Evolutionary conservation across 2,797 vertebrate species (phyloP).

Genomic region (Mormyrops attenuatus): DNA sequence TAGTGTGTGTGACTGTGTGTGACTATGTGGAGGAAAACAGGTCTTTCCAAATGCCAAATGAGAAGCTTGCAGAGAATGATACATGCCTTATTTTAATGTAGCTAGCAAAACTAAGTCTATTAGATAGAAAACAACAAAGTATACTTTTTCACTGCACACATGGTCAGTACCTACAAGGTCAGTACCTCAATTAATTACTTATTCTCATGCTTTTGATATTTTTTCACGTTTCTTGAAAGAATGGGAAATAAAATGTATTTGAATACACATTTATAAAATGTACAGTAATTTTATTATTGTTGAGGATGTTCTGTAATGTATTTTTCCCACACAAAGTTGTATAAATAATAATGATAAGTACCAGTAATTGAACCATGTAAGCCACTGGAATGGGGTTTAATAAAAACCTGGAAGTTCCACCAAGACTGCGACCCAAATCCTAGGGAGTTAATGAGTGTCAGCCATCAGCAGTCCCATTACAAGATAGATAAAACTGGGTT

Average conservation of each 20-base stretch:
- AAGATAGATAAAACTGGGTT: not conserved
- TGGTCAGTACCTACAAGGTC: not conserved
- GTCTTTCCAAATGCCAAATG: no score
- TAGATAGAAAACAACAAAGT: not conserved
- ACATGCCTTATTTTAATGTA: no score
- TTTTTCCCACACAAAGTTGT: not conserved
- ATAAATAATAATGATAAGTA: not conserved
- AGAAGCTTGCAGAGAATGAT: no score
- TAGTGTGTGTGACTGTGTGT: no score
- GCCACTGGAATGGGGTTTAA: not conserved
- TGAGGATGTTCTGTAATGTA: not conserved
- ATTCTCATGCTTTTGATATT: not conserved
- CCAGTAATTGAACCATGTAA: not conserved
- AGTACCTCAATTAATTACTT: not conserved
- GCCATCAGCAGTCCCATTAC: not conserved
- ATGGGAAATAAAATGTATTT: not conserved
- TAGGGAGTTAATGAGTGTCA: not conserved
- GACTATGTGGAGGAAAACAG: no score
- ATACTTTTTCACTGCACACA: no score
- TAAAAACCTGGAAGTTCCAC: not conserved
- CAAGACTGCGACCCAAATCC: not conserved
- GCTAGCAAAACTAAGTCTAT: not conserved
- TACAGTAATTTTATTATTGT: not conserved
- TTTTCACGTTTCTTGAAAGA: not conserved
- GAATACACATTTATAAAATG: not conserved